Conservation (phyloP, 1,140 invertebrate species). For the Drosophila fuyamai region DNA sequence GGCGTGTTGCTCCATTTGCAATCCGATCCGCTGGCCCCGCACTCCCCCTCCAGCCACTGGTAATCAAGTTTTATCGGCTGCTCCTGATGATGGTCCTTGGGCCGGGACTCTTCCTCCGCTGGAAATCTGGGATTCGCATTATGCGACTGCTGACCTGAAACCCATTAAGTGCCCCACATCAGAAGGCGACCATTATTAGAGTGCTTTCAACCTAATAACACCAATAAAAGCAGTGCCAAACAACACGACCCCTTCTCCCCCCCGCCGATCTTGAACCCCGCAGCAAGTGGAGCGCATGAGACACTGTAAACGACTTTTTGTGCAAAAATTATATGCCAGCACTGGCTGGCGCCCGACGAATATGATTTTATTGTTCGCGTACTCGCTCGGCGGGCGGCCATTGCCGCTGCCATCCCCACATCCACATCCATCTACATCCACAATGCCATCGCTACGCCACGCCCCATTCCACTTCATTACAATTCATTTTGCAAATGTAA, state of each 20-base stretch:
- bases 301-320: constrained; percentile 68
- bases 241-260: constrained; percentile 43
- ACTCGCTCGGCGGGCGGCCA: constrained; percentile 55
- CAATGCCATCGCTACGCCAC: constrained; percentile 10
- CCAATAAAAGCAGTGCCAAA: constrained; percentile 74
- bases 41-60: constrained; percentile 3
- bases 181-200: constrained; percentile 64
- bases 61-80: constrained; percentile 58
- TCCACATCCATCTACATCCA: neutral
- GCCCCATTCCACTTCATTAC: constrained; percentile 73
- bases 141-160: constrained; percentile 77
- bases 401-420: constrained; percentile 29
- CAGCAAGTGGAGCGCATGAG: constrained; percentile 46
- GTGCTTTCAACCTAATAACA: constrained; percentile 83
- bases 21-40: constrained; percentile 21
- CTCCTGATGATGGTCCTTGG: constrained; percentile 19
- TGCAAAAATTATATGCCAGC: constrained; percentile 71
- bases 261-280: constrained; percentile 5
- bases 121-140: constrained; percentile 79
- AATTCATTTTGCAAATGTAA: constrained; percentile 83
- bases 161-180: constrained; percentile 73
- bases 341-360: constrained; percentile 75
- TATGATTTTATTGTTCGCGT: constrained; percentile 80
- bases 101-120: constrained; percentile 12
- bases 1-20: constrained; percentile 40